These are phyloP conservation scores for Drosophila sucinea DNA, from an alignment of 1,140 invertebrate species.

Conservation along the genomic window DNA sequence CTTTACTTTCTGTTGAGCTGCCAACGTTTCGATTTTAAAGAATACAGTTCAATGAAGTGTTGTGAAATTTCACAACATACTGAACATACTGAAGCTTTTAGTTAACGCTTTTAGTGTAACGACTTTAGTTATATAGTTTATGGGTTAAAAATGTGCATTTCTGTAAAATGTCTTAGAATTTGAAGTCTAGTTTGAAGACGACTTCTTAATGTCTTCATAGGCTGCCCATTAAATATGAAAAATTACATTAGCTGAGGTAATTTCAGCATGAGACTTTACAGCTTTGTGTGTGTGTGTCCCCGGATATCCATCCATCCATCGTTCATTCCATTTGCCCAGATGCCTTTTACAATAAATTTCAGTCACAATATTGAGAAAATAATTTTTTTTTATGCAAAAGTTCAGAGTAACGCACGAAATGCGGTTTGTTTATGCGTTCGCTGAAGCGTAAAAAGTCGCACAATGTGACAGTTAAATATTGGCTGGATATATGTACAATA, in stretches of 20 bases:
- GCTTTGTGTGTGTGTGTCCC: neutral
- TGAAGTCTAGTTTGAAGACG: neutral
- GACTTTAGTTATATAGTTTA: too few species aligned
- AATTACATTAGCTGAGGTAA: conserved; percentile 36
- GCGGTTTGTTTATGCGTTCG: conserved; percentile 73
- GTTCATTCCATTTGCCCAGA: neutral
- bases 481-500: conserved; percentile 40
- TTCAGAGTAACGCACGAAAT: conserved; percentile 31
- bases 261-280: conserved; percentile 32
- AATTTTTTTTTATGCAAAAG: conserved; percentile 41
- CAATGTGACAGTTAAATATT: conserved; percentile 77
- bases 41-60: too few species aligned
- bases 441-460: conserved; percentile 72
- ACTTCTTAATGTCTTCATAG: neutral
- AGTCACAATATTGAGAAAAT: conserved; percentile 68
- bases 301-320: neutral
- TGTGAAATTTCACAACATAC: too few species aligned
- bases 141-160: too few species aligned
- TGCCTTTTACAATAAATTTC: conserved; percentile 36
- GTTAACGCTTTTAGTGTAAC: too few species aligned
- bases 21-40: too few species aligned
- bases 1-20: too few species aligned
- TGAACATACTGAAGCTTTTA: too few species aligned
- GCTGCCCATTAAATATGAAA: conserved; percentile 31
- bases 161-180: neutral